Conservation (phyloP, 2,113 vertebrate species). For the Pomatorhinus ruficollis region DNA sequence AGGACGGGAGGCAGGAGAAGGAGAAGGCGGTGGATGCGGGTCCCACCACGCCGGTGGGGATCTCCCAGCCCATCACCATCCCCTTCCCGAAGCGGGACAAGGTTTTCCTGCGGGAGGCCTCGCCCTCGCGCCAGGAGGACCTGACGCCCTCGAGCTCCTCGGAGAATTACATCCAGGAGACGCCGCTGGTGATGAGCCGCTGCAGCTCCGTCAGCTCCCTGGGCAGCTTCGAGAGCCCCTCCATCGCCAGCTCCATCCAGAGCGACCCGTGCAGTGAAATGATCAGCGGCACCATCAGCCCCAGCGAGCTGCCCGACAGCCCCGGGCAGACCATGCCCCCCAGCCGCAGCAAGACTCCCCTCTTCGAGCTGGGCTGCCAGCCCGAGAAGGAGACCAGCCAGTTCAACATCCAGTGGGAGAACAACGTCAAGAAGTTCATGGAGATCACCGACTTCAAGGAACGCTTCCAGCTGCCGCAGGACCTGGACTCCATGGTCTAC, state of each 20-base stretch:
- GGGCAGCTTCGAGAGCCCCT: conserved; percentile 93
- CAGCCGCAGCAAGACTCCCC: conserved; percentile 95
- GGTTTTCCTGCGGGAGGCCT: conserved; percentile 74
- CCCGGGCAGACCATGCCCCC: conserved; percentile 98
- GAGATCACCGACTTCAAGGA: conserved; percentile 96
- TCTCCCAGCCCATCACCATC: conserved; percentile 80
- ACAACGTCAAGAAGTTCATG: conserved; percentile 90
- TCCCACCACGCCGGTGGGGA: not conserved
- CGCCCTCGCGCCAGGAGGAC: conserved; percentile 81
- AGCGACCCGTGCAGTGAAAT: conserved; percentile 97
- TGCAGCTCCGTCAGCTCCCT: conserved; percentile 97
- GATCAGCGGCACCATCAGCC: conserved; percentile 94
- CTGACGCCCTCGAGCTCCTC: conserved; percentile 93
- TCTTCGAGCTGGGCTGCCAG: conserved; percentile 77
- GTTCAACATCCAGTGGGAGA: conserved; percentile 93
- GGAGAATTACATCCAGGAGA: conserved; percentile 95
- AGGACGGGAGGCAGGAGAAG: conserved; percentile 65
- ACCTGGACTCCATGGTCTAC: conserved; percentile 94
- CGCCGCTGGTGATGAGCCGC: conserved; percentile 93
- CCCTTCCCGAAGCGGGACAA: conserved; percentile 76
- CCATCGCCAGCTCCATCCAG: conserved; percentile 97
- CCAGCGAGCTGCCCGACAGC: conserved; percentile 96
- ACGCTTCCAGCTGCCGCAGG: conserved; percentile 89
- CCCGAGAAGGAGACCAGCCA: conserved; percentile 77
- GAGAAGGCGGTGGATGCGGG: conserved; percentile 28